Base-by-base conservation (phyloP, 2,797 vertebrate species). In the Brachymystax lenok region DNA sequence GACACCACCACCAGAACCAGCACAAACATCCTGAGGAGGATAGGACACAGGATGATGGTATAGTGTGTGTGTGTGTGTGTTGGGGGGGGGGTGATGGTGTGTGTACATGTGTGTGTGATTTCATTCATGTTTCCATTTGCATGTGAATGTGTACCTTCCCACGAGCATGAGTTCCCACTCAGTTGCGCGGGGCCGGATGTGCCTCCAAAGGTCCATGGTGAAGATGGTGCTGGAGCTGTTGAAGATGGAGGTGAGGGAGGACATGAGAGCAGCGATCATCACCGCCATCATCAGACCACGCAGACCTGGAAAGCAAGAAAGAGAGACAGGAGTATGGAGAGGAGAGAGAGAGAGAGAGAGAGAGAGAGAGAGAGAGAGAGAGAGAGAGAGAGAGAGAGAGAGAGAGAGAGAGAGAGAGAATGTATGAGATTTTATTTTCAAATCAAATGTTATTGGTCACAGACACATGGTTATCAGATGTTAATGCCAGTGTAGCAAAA, bases 191-290 rank as follows among this genome's bases (percentile, higher is more conserved):
- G 94, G 92, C 50, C 96, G 94, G 78, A 97, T 84, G 71, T 86
- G 94, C 52, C 93, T 96, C 98, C 98, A 99, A 64, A 99, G 88
- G 81, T 99, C 98, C 95, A 99, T 97, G 89, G 98, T 99, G 91
- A 99, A 99, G 79, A 99, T 96, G 80, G 97, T 99, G 91, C 98
- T 98, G 89, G 98, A 89, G 2, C 98, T 99, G 91, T 99, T 99
- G 82, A 99, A 99, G 93, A 99, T 96, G 93, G 98, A 99, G n/a
- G 98, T 99, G 91, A 99, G 93, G 63, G 98, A 99, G 69, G 98
- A 99, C 97, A 99, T 98, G 84, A 99, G 96, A 13, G 98, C 98
- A 3, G 98, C 98, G 0, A 99, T 95, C 98, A 99, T 98, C 86
- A 99, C 98, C 0, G 98, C 96, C 96, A 98, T 99, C 98, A 99